Evolutionary conservation across 2,113 vertebrate species (phyloP).

Genomic region (Heptranchias perlo): DNA sequence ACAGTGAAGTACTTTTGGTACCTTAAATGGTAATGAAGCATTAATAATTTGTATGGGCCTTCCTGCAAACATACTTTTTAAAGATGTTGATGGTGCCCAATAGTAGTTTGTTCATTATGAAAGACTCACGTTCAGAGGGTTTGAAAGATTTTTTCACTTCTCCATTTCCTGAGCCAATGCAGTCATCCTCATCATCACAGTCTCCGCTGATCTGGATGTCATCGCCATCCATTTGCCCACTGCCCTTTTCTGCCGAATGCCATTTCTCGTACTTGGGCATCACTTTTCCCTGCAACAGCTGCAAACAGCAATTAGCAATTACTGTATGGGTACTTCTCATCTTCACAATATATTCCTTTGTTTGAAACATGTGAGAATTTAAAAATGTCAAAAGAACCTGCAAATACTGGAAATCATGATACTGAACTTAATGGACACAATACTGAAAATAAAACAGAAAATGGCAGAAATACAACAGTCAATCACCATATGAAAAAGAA

Average conservation of each 20-base stretch:
- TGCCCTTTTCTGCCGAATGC: conserved; percentile 66
- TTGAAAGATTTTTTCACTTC: conserved; percentile 56
- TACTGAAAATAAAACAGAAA: background rate
- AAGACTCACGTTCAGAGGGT: conserved; percentile 67
- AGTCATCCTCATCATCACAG: conserved; percentile 81
- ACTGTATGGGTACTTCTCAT: background rate
- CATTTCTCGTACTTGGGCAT: conserved; percentile 64
- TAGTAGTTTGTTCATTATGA: background rate
- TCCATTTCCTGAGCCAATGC: conserved; percentile 67
- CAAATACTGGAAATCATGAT: background rate
- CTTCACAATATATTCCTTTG: background rate
- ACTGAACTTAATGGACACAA: background rate
- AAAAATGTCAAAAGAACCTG: background rate
- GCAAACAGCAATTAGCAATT: conserved; percentile 36
- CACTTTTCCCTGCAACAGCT: conserved; percentile 70
- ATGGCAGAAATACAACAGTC: background rate
- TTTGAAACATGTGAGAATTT: background rate
- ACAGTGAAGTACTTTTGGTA: background rate
- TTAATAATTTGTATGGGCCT: background rate
- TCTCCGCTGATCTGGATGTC: conserved; percentile 65
- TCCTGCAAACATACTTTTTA: background rate
- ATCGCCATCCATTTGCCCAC: conserved; percentile 55
- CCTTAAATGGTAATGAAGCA: background rate
- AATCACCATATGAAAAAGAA: background rate
- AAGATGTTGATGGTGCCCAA: background rate